These are phyloP conservation scores for Indicator maculatus DNA, from an alignment of 2,113 vertebrate species.

Conservation along the genomic window DNA sequence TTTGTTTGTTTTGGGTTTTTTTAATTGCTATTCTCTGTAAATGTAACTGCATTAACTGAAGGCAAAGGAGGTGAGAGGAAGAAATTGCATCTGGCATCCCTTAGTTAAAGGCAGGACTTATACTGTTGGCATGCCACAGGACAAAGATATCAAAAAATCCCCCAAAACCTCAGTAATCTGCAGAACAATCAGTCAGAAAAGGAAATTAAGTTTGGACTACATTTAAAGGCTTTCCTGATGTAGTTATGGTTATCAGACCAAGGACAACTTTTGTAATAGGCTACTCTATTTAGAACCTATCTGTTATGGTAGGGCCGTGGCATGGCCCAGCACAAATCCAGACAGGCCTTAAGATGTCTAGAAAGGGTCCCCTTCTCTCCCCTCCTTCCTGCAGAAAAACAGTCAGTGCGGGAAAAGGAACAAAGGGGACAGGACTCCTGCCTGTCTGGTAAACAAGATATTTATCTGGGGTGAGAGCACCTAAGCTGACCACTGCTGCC, in stretches of 20 bases:
- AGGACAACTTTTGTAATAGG: neutral
- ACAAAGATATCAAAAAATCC: neutral
- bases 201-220: neutral
- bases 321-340: too few species aligned
- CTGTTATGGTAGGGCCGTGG: too few species aligned
- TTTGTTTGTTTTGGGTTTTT: neutral
- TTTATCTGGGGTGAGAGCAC: too few species aligned
- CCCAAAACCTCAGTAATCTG: neutral
- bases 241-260: neutral
- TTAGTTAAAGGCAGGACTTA: neutral
- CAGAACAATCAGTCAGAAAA: neutral
- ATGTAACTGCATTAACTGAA: neutral
- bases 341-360: too few species aligned
- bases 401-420: too few species aligned
- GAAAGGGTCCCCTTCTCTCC: too few species aligned
- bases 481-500: too few species aligned
- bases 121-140: neutral
- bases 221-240: neutral
- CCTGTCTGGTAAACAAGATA: too few species aligned
- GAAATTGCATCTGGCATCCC: neutral
- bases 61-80: slow-evolving; percentile 5
- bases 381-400: too few species aligned
- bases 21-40: neutral
- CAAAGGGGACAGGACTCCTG: too few species aligned
- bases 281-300: neutral